A percentile compares a stretch with the other conserved stretches of the same genome.
Evolutionary conservation across 2,888 invertebrate genomes (phyloP).

Genomic region (Sminthurinus aureus): DNA sequence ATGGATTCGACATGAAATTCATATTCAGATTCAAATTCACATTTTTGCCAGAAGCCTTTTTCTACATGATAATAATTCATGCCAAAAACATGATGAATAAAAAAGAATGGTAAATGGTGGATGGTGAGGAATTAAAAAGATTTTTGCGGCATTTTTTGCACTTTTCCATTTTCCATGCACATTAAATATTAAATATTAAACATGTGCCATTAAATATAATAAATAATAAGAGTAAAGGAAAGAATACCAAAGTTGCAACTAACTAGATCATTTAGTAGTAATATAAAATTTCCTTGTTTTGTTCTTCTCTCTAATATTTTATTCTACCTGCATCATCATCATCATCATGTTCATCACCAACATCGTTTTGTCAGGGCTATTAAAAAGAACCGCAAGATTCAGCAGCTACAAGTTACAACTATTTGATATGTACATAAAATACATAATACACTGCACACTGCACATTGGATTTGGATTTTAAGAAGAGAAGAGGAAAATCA

Average conservation of each 20-base stretch:
- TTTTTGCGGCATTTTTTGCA: not conserved
- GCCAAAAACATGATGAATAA: too few relatives aligned
- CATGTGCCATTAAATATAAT: too few relatives aligned
- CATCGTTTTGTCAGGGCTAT: slow-evolving; percentile 1
- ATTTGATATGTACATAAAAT: too few relatives aligned
- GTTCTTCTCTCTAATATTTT: not conserved
- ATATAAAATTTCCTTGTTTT: not conserved
- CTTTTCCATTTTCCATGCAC: not conserved
- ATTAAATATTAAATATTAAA: not conserved
- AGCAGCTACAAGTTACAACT: not conserved
- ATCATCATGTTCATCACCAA: not conserved
- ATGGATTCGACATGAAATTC: too few relatives aligned
- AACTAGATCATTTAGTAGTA: slow-evolving; percentile 4
- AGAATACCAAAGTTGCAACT: not conserved
- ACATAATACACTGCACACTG: not conserved
- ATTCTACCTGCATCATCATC: not conserved
- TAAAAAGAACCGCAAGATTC: slow-evolving; percentile 22
- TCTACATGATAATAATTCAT: too few relatives aligned
- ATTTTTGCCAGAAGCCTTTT: too few relatives aligned
- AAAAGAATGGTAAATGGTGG: too few relatives aligned
- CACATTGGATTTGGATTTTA: not conserved
- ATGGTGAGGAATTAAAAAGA: too few relatives aligned
- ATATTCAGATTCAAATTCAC: too few relatives aligned
- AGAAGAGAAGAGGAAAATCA: not conserved
- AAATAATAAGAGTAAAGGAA: too few relatives aligned